A percentile compares a stretch with the other conserved stretches of the same genome.
Conservation (phyloP, 2,888 invertebrate genomes). For the Silvanus unidentatus region DNA sequence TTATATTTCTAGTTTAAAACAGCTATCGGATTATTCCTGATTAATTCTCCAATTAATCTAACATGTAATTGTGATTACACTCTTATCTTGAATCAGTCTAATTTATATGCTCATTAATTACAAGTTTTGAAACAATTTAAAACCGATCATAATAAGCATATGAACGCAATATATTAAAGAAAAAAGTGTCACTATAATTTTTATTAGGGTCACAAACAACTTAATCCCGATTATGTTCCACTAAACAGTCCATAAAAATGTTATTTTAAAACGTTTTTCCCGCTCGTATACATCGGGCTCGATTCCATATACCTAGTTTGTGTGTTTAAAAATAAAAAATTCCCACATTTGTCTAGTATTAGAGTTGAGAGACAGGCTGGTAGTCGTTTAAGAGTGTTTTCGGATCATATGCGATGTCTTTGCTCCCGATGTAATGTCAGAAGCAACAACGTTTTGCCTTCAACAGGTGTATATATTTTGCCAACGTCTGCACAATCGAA, state of each 20-base stretch:
- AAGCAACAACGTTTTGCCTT: conserved; percentile 34
- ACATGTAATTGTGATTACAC: too few relatives aligned
- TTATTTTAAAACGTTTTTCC: neutral
- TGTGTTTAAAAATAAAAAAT: conserved; percentile 11
- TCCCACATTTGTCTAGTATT: conserved; percentile 11
- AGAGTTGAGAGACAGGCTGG: conserved; percentile 6
- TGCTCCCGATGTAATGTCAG: conserved; percentile 13
- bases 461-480: conserved; percentile 49
- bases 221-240: conserved; percentile 1
- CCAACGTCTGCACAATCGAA: conserved; percentile 44
- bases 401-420: conserved; percentile 17
- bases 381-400: conserved; percentile 9
- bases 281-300: too few relatives aligned
- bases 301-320: neutral
- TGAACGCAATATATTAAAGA: neutral
- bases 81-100: neutral
- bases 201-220: neutral
- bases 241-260: neutral
- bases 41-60: too few relatives aligned
- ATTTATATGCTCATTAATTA: neutral
- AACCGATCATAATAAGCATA: neutral
- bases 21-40: too few relatives aligned
- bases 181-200: too few relatives aligned
- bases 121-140: neutral
- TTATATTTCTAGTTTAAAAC: too few relatives aligned